phyloP scores from a whole-genome alignment of 2,797 vertebrate species.

The Rhincodon typus region DNA sequence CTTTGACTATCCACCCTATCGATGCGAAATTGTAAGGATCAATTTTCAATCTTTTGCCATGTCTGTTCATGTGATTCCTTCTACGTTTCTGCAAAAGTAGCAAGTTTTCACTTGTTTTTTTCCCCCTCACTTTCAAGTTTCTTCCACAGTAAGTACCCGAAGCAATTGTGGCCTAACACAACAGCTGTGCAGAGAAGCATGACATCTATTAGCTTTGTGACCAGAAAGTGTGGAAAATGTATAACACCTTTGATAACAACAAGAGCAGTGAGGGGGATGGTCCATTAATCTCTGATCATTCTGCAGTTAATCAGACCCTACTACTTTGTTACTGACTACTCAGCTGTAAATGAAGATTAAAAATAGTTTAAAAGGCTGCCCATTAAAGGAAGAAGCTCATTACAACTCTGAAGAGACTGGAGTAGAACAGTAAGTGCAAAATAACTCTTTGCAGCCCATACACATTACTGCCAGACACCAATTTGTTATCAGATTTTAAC shows the following conservation, averaged over 20 bases:
- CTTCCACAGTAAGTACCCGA: background rate
- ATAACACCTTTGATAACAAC: background rate
- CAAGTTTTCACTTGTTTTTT: background rate
- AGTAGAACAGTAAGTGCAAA: background rate
- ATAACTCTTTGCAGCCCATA: background rate
- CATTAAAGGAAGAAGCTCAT: background rate
- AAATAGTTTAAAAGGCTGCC: background rate
- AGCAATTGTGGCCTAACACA: background rate
- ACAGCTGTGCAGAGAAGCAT: background rate
- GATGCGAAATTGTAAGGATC: background rate
- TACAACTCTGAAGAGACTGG: background rate
- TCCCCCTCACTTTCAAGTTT: background rate
- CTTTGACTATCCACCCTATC: too few relatives aligned
- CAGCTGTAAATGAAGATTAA: background rate
- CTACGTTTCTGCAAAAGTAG: background rate
- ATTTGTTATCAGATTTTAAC: background rate
- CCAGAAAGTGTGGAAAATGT: background rate
- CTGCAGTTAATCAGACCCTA: constrained; percentile 3
- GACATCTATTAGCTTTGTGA: background rate
- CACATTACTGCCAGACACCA: background rate
- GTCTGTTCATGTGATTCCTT: background rate
- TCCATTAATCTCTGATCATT: background rate
- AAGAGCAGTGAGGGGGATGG: background rate
- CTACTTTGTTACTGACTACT: background rate
- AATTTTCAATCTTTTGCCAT: background rate